These are phyloP conservation scores for Orthonyx spaldingii DNA, from an alignment of 2,113 vertebrate species.

Conservation along the genomic window DNA sequence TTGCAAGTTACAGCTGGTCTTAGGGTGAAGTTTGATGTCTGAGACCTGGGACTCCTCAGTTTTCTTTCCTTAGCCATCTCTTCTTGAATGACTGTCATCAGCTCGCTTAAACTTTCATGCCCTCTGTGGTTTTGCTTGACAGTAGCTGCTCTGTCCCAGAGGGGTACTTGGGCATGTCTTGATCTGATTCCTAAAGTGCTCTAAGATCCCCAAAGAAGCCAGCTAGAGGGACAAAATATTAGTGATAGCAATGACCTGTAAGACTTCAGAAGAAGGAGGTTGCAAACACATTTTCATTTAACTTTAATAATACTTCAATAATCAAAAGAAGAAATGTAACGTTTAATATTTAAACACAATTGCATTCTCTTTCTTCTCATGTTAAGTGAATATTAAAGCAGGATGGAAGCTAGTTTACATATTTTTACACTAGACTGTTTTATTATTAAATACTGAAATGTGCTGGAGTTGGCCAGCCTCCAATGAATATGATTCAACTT, in stretches of 20 bases:
- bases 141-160: neutral
- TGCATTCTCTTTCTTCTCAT: constrained; percentile 61
- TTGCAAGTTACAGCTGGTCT: neutral
- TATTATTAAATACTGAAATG: constrained; percentile 69
- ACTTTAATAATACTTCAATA: constrained; percentile 61
- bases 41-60: neutral
- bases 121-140: neutral
- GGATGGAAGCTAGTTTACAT: constrained; percentile 66
- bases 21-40: neutral
- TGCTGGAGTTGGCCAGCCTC: constrained; percentile 61
- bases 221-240: neutral
- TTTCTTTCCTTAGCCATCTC: neutral
- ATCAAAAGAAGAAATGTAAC: constrained; percentile 62
- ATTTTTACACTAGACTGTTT: constrained; percentile 69
- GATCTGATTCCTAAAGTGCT: neutral
- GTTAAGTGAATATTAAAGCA: constrained; percentile 68
- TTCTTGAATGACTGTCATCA: neutral
- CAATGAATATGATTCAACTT: constrained; percentile 65
- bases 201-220: neutral
- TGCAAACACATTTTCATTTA: constrained; percentile 49
- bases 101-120: neutral
- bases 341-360: constrained; percentile 69
- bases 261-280: neutral
- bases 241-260: neutral
- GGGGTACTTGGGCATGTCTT: neutral